phyloP scores from a whole-genome alignment of 2,113 vertebrate species.

The Pristiophorus japonicus region DNA sequence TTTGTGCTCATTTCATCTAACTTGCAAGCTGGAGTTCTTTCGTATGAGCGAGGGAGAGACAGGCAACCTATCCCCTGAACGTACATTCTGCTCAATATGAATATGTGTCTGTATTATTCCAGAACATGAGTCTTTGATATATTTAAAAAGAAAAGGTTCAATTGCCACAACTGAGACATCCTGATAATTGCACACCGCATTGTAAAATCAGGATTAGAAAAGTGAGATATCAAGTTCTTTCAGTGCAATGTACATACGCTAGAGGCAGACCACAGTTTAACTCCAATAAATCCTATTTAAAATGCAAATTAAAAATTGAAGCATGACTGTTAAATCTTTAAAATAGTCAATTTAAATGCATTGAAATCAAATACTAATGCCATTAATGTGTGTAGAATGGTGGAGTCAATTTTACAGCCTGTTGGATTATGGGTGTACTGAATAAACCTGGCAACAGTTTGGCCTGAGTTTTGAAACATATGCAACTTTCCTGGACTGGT shows the following conservation, averaged over 20 bases:
- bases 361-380: conserved; percentile 31
- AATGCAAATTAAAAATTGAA: conserved; percentile 36
- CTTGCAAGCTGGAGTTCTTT: not conserved
- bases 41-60: not conserved
- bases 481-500: not conserved
- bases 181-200: not conserved
- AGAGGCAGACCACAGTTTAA: conserved; percentile 20
- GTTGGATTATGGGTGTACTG: not conserved
- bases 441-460: not conserved
- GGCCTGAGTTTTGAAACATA: not conserved
- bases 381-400: conserved; percentile 23
- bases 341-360: conserved; percentile 35
- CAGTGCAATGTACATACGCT: not conserved
- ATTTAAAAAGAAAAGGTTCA: not conserved
- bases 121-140: conserved; percentile 16
- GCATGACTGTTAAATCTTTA: conserved; percentile 29
- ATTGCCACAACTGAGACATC: not conserved
- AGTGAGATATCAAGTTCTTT: conserved; percentile 27
- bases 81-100: not conserved
- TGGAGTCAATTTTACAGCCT: not conserved
- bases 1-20: not conserved
- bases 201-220: conserved; percentile 16
- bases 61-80: not conserved
- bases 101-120: not conserved
- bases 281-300: conserved; percentile 31